Conservation (phyloP, 2,113 vertebrate species). For the Odontesthes bonariensis region DNA sequence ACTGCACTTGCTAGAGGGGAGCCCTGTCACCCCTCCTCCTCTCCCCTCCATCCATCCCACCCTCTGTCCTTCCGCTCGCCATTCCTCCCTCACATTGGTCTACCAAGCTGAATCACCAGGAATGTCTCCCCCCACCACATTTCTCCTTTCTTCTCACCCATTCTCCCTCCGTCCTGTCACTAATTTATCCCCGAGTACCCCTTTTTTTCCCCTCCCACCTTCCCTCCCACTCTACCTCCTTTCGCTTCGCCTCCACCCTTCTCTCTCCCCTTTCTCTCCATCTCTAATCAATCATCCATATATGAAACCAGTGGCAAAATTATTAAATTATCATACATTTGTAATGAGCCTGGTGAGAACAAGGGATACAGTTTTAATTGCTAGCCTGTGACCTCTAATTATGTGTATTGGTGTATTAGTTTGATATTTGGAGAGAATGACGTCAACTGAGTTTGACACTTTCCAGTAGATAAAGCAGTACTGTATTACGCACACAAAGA, state of each 20-base stretch:
- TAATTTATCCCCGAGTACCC: slow-evolving; percentile 64
- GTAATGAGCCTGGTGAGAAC: slow-evolving; percentile 65
- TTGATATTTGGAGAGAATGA: slow-evolving; percentile 73
- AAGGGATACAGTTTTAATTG: slow-evolving; percentile 76
- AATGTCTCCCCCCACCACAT: slow-evolving; percentile 45
- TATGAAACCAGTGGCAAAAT: slow-evolving; percentile 75
- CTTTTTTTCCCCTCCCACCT: slow-evolving; percentile 48
- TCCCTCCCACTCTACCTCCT: slow-evolving; percentile 57
- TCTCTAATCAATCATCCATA: slow-evolving; percentile 79
- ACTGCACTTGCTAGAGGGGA: slow-evolving; percentile 79
- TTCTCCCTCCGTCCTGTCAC: slow-evolving; percentile 64
- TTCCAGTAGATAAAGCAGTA: slow-evolving; percentile 67
- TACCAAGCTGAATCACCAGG: slow-evolving; percentile 73
- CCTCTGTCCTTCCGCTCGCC: slow-evolving; percentile 67
- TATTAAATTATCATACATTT: slow-evolving; percentile 78
- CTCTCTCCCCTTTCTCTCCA: slow-evolving; percentile 62
- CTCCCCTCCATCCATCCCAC: slow-evolving; percentile 60
- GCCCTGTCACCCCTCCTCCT: slow-evolving; percentile 66
- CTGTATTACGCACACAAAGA: slow-evolving; percentile 56
- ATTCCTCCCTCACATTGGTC: slow-evolving; percentile 48
- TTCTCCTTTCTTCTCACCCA: slow-evolving; percentile 41
- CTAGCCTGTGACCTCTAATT: slow-evolving; percentile 75
- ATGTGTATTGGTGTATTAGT: slow-evolving; percentile 75
- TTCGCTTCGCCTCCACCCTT: slow-evolving; percentile 55
- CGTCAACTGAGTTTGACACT: slow-evolving; percentile 73